Base-by-base conservation (phyloP, 2,797 vertebrate species). In the Eleutherodactylus coqui region DNA sequence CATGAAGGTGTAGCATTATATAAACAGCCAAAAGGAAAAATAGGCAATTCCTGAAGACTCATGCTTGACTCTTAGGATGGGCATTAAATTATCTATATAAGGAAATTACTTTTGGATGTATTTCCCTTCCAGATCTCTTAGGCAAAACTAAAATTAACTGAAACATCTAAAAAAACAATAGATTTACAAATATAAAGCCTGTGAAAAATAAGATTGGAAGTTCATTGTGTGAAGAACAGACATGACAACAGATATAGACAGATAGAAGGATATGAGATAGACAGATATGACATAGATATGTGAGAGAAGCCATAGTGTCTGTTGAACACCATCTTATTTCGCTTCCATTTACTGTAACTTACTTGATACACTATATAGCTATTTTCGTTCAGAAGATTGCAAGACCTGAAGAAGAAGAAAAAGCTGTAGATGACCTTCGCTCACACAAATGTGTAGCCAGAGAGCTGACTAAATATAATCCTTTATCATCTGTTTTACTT, bases 11-110 rank as follows among this genome's bases (percentile, higher is more conserved):
- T 34, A 11, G 49, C 29, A 36, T 53, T 11, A 4, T 21, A 34
- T 76, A 53, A 34, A 36, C 70, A 47, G 36, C 4, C 73, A 49
- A 34, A 19, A 47, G 9, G 7, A 32, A 34, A 21, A 49, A 4
- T 47, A 75, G 29, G 47, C 47, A 76, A 53, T 76, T 76, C 75
- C 29, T 51, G 6, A 76, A 32, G 29, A 53, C 17, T 76, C 75
- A 51, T 36, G 16, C 29, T 32, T 49, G 16, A 13, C 17, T 43
- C 70, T n/a, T 17, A 51, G 36, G 47, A 34, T 21, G 24, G n/a
- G 21, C 17, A 75, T 32, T 51, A 51, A 13, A 47, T 32, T 51
- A 17, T 17, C 43, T 75, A 49, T 47, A 51, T 29, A 6, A 75
- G 72, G 72, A 75, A 75, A 75, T 75, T 1, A 47, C 43, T 45